Base-by-base conservation (phyloP, 2,888 invertebrate genomes). In the Strigamia transsilvanica region DNA sequence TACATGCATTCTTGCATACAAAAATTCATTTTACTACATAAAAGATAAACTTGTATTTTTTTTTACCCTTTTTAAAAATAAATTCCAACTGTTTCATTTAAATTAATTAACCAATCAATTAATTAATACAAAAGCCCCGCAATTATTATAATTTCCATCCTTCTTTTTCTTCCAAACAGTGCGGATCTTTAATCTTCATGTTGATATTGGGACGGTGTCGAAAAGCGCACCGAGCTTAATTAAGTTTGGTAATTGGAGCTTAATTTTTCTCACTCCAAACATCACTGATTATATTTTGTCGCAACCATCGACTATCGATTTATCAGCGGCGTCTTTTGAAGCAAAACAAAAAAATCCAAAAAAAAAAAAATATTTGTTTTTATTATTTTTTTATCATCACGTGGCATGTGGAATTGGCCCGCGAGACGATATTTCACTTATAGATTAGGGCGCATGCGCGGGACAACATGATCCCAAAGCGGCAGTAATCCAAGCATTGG, bases 401-500 rank as follows among this genome's bases (percentile, higher is more conserved):
- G 15, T 21, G 13, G 21, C 23, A 66, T 66, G 5, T 21, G 21
- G 12, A 66, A 66, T 66, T 21, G 21, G 13, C 61, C 61, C 61
- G 23, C 23, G 61, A n/a, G 61, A 18, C 61, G n/a, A 66, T 66
- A 66, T 66, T 66, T 66, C 61, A 66, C 12, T 21, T 66, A 66
- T 66, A 66, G 61, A 66, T 66, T 66, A 66, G 61, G 21, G 23
- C 61, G 61, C 61, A 66, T 66, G 23, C 61, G 61, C 21, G 61
- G 61, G 61, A 66, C 61, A 66, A 66, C 21, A 66, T 66, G 61
- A 66, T 66, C 61, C 61, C 61, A 66, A 12, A 23, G 61, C 61
- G 61, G 61, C 61, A 66, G 61, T 66, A 66, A 66, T 66, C 61
- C 61, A 21, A 66, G 61, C 61, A 66, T 66, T 66, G 61, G 61